Base-by-base conservation (phyloP, 1,140 invertebrate species). In the Apis mellifera region DNA sequence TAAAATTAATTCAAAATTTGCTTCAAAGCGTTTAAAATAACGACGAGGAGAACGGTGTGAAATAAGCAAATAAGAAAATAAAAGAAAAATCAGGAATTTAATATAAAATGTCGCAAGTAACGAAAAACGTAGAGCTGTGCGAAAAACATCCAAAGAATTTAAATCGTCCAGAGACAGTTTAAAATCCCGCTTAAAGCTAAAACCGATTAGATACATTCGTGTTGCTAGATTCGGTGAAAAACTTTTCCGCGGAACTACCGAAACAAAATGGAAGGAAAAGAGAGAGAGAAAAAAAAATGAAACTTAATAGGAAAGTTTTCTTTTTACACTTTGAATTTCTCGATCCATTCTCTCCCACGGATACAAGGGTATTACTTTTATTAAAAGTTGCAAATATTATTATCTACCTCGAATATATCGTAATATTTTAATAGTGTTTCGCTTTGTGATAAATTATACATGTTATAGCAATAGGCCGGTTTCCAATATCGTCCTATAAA, bases 401-500 rank as follows among this genome's bases (percentile, higher is more conserved):
- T 32, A 32, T 32, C 32, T 32, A 32, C 32, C 32, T 32, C 32
- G 32, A 42, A 42, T 42, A 42, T 42, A 42, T 42, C 1, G 9
- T 74, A 54, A 71, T 21, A 7, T 23, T 23, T 42, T 19, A 32
- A 3, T n/a, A 52, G 11, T 9, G 11, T 9, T 15, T 42, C 7
- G 7, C 17, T 19, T 19, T 21, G 12, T 9, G 59, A 26, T 75
- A 8, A 50, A 64, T 52, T 50, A 42, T 42, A 21, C 64, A 17
- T 19, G 23, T 12, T 9, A 64, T 11, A 75, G 23, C 9, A 32
- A 26, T 32, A 75, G 59, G 42, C 50, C 5, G 19, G 50, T 32
- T 52, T 65, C 48, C 60, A 54, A 42, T 70, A 59, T 59, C n/a
- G n/a, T n/a, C 23, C 65, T 69, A 50, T 50, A 70, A 57, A 21